Base-by-base conservation (phyloP, 2,888 invertebrate species). In the Amphipyra tragopoginis region DNA sequence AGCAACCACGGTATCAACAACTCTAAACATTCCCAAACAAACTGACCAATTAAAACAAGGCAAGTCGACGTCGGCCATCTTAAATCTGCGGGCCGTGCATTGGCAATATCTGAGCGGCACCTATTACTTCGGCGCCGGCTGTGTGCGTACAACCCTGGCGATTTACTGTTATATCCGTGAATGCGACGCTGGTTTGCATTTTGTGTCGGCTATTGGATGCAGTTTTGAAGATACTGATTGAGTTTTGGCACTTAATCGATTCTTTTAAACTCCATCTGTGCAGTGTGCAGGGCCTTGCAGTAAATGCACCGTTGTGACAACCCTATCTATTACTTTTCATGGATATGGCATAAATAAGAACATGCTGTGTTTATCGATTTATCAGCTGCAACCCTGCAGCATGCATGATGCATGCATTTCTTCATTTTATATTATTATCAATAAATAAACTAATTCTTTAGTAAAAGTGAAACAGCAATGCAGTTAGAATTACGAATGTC, bases 11-110 rank as follows among this genome's bases (percentile, higher is more conserved):
- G 77, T 80, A 54, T 54, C 11, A 82, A 21, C 88, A 80, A 34
- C 91, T 90, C 89, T 45, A 77, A 81, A 61, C 3, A 80, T 62
- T 77, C 84, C 69, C 73, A 58, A 73, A 79, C 77, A 79, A 82
- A 81, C 84, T 80, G 86, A 81, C 90, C 93, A 93, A 93, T 93
- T 93, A 93, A 93, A 93, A 93, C 93, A 89, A 91, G 92, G 90
- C 93, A 93, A 93, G 93, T 93, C 89, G 84, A 83, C 87, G 90
- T 86, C 86, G 86, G 91, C 91, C 93, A 93, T 93, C 94, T 94
- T 94, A 94, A 94, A 94, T 94, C 93, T 93, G 88, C 83, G 81
- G 88, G 83, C 82, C 89, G 86, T 90, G 91, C 93, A 93, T 93
- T 92, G 93, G 87, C 93, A 93, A 93, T 93, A 94, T 92, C 92